Percentiles rank a stretch among this genome's conserved stretches.
Evolutionary conservation across 2,797 vertebrate species (phyloP).

Genomic region (Hyperoplus lanceolatus): DNA sequence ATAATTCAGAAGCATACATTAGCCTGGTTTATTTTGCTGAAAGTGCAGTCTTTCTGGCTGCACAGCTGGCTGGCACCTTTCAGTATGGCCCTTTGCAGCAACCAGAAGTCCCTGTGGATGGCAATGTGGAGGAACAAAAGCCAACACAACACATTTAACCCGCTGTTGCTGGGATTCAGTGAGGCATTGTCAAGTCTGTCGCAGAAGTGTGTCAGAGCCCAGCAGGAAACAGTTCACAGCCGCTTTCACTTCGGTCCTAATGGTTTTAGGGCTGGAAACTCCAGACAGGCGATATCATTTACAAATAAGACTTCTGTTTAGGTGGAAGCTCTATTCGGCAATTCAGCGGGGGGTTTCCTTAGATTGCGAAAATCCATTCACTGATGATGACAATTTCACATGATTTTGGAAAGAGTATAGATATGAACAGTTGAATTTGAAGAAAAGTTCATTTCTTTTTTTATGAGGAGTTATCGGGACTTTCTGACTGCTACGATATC

Average conservation of each 20-base stretch:
- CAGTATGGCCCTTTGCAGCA: constrained; percentile 63
- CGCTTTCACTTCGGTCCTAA: constrained; percentile 32
- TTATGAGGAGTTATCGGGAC: neutral
- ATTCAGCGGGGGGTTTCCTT: constrained; percentile 22
- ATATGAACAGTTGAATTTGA: constrained; percentile 16
- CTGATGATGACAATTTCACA: constrained; percentile 1
- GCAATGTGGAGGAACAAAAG: constrained; percentile 65
- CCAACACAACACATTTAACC: constrained; percentile 47
- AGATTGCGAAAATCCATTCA: constrained; percentile 34
- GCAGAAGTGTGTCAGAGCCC: constrained; percentile 40
- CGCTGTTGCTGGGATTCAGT: constrained; percentile 42
- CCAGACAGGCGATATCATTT: constrained; percentile 34
- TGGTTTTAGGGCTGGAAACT: constrained; percentile 32
- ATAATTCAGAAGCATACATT: constrained; percentile 77
- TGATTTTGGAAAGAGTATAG: constrained; percentile 13
- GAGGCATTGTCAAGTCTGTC: constrained; percentile 50
- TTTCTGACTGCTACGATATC: neutral
- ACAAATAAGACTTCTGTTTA: constrained; percentile 30
- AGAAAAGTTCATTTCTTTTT: neutral
- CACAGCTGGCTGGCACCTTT: constrained; percentile 68
- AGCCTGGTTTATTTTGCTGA: constrained; percentile 78
- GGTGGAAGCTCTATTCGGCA: neutral
- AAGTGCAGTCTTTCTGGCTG: constrained; percentile 70
- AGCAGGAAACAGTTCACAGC: constrained; percentile 31
- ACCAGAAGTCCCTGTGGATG: constrained; percentile 67